Base-by-base conservation (phyloP, 1,140 invertebrate species). In the Cyclina sinensis region DNA sequence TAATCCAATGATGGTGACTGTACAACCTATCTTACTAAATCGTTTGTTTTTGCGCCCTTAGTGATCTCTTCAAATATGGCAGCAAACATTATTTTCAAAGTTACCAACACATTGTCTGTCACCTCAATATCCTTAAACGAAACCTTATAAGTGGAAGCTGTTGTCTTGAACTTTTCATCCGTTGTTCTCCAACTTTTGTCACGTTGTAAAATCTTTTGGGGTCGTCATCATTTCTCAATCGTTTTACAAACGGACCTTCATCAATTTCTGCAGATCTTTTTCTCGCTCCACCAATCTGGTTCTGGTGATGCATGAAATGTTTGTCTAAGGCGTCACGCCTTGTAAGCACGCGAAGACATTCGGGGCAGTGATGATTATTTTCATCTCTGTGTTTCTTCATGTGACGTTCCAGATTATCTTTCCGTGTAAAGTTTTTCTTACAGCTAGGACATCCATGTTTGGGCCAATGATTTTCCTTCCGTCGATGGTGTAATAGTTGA, bases 271-370 rank as follows among this genome's bases (percentile, higher is more conserved):
- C 24, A 9, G 21, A 30, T 12, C 46, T 2, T 51, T 79, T 79
- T 7, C 76, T 16, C 16, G 37, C 32, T 43, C 14, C 43, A n/a
- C 73, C 35, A 76, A n/a, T 37, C 73, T 18, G 39, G 73, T 39
- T 76, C 37, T 57, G n/a, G n/a, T 79, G 76, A 27, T 54, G 76
- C 46, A 79, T n/a, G n/a, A n/a, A 48, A 54, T 79, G 76, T 51
- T 79, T 27, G 32, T 79, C 24, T 3, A 79, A 21, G 9, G 76
- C 46, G 11, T 79, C 76, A 3, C 54, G 46, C 27, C 76, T 51
- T 12, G 30, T 76, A 35, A 79, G 54, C 27, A 79, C 76, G n/a
- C 32, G 9, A 4, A 79, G 46, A 79, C 76, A 79, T 27, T 79
- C 76, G 4, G 76, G 76, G 32, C 76, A 79, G 30, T 79, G 76